Evolutionary conservation across 2,113 vertebrate genomes (phyloP), one percentile per base, ranked within the genome.

Genomic region (Nycticryphes semicollaris): DNA sequence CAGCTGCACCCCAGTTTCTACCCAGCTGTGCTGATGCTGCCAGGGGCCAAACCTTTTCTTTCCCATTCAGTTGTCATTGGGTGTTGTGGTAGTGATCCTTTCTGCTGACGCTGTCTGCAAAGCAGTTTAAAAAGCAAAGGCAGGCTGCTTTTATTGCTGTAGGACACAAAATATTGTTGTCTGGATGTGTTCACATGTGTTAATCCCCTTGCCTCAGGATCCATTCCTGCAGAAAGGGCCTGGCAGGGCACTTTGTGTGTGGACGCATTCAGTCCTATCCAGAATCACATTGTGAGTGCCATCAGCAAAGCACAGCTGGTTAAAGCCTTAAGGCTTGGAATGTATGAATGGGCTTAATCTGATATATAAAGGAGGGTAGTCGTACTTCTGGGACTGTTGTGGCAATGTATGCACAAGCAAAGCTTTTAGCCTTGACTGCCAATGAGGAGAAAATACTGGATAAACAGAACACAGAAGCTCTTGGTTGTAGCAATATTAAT

Each of bases 51-150:
- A 21, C 8, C 10, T 35, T 19, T 63, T 48, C 21, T 33, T 53
- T 70, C 14, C 54, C 20, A 19, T 74, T 30, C 0, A 3, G 0
- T 33, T 51, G 57, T 19, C 57, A 21, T 2, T 1, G 12, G 45
- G 21, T n/a, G 17, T 22, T 77, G 59, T 19, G 45, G 54, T 9
- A 84, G 50, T 25, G 53, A 30, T 9, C 45, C 33, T 53, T 69
- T 54, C 59, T 81, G 31, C 76, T 70, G 33, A 14, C 4, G 0
- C 48, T 30, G 43, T 14, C 67, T 66, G 18, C 4, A 56, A 67
- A n/a, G 14, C 27, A 28, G 56, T 11, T 53, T 3, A n/a, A 90
- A 83, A 48, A 37, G 14, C 64, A 62, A 50, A 79, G 93, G 14
- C 31, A 63, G 60, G 9, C 63, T 66, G 53, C 12, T 77, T 48